phyloP scores from a whole-genome alignment of 2,888 invertebrate genomes.

The Podotricha telesiphe region DNA sequence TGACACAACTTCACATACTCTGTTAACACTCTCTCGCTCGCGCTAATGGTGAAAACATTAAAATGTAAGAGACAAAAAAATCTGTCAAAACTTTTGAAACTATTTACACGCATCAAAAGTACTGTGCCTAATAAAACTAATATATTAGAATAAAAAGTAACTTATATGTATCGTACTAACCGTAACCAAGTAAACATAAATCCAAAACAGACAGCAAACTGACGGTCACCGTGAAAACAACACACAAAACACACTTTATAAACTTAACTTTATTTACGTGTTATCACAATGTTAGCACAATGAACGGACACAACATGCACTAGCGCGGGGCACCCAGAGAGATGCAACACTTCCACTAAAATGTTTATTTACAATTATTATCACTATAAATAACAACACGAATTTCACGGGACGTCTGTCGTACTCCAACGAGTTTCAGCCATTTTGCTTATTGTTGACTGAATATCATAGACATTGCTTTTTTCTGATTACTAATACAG shows the following conservation, averaged over 20 bases:
- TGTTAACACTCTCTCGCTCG: conserved; percentile 59
- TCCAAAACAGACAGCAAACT: conserved; percentile 72
- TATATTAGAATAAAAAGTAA: conserved; percentile 13
- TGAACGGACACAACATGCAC: conserved; percentile 62
- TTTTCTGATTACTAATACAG: conserved; percentile 30
- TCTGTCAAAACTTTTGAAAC: conserved; percentile 71
- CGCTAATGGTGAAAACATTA: conserved; percentile 52
- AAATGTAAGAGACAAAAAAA: conserved; percentile 59
- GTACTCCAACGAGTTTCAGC: conserved; percentile 71
- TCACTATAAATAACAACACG: conserved; percentile 58
- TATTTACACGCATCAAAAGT: conserved; percentile 62
- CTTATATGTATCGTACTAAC: conserved; percentile 58
- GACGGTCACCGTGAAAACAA: conserved; percentile 74
- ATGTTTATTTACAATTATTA: conserved; percentile 71
- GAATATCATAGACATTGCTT: conserved; percentile 55
- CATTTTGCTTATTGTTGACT: conserved; percentile 68
- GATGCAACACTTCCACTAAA: conserved; percentile 58
- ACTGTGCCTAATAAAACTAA: conserved; percentile 42
- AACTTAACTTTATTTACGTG: conserved; percentile 54
- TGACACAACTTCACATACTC: conserved; percentile 60
- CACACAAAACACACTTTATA: conserved; percentile 73
- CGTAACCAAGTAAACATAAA: conserved; percentile 78
- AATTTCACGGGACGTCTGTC: conserved; percentile 72
- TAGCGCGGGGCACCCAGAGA: conserved; percentile 60
- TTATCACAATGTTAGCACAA: conserved; percentile 63